Percentiles rank a stretch among this genome's conserved stretches.
These are phyloP conservation scores for Chinchilla lanigera DNA, from an alignment of 2,113 vertebrate species.

Conservation along the genomic window DNA sequence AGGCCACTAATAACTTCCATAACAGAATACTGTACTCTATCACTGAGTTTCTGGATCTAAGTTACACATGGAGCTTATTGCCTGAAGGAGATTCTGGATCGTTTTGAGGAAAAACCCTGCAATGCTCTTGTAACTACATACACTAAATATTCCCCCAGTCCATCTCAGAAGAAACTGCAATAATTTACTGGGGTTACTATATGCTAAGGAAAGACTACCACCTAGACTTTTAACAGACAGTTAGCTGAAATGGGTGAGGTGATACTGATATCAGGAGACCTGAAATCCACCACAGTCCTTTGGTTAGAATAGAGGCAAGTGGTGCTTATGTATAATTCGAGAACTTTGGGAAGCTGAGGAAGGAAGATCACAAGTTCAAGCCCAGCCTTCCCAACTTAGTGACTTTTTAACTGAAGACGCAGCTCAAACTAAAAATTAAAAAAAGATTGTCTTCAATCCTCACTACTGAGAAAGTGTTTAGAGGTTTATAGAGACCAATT, in stretches of 20 bases:
- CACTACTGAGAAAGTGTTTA: not conserved
- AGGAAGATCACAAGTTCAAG: not conserved
- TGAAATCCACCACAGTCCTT: not conserved
- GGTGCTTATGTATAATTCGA: not conserved
- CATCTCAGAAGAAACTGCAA: not conserved
- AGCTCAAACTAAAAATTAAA: not conserved
- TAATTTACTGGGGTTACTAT: not conserved
- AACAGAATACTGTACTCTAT: not conserved
- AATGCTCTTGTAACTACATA: not conserved
- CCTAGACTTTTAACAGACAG: not conserved
- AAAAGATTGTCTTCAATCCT: not conserved
- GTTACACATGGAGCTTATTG: not conserved
- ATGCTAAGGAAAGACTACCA: not conserved
- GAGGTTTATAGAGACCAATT: not conserved
- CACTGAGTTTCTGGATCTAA: slow-evolving; percentile 1
- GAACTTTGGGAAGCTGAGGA: not conserved
- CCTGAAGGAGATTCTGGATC: not conserved
- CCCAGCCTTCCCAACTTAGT: not conserved
- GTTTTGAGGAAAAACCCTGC: not conserved
- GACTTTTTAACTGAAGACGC: not conserved
- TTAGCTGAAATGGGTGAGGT: not conserved
- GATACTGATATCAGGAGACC: not conserved
- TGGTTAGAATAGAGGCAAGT: not conserved
- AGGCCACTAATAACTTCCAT: not conserved
- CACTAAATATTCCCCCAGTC: not conserved